A percentile compares a stretch with the other conserved stretches of the same genome.
Conservation (phyloP, 2,113 vertebrate species). For the Melozone crissalis region DNA sequence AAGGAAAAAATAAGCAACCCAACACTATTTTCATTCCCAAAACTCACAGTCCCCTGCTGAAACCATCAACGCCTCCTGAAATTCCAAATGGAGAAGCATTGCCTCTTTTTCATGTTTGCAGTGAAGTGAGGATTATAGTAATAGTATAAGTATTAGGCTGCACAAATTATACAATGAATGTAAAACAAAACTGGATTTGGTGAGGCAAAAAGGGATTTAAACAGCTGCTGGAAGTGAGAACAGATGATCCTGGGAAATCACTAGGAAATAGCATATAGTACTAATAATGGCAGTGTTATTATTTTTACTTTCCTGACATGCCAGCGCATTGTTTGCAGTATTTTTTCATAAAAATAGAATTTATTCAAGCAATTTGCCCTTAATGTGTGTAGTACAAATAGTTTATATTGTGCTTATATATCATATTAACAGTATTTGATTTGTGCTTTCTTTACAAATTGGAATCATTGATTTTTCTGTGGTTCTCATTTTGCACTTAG, state of each 20-base stretch:
- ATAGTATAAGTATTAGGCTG: neutral
- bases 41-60: neutral
- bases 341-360: slow-evolving; percentile 77
- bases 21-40: neutral
- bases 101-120: neutral
- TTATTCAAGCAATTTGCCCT: slow-evolving; percentile 75
- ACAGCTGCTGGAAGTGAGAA: neutral
- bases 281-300: slow-evolving; percentile 61
- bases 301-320: slow-evolving; percentile 71
- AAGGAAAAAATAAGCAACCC: neutral
- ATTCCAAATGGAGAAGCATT: neutral
- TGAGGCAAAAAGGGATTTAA: neutral
- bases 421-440: slow-evolving; percentile 70
- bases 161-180: neutral
- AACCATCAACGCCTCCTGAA: neutral
- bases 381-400: slow-evolving; percentile 69
- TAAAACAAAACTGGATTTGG: neutral
- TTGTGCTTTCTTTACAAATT: slow-evolving; percentile 71
- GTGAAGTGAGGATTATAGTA: neutral
- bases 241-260: slow-evolving; percentile 38
- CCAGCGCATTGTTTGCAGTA: slow-evolving; percentile 68
- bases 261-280: slow-evolving; percentile 28
- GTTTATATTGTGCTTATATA: slow-evolving; percentile 64
- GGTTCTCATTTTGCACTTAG: slow-evolving; percentile 45
- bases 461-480: slow-evolving; percentile 70